Conservation (phyloP, 2,797 vertebrate genomes). For the Chloroceryle amazona region DNA sequence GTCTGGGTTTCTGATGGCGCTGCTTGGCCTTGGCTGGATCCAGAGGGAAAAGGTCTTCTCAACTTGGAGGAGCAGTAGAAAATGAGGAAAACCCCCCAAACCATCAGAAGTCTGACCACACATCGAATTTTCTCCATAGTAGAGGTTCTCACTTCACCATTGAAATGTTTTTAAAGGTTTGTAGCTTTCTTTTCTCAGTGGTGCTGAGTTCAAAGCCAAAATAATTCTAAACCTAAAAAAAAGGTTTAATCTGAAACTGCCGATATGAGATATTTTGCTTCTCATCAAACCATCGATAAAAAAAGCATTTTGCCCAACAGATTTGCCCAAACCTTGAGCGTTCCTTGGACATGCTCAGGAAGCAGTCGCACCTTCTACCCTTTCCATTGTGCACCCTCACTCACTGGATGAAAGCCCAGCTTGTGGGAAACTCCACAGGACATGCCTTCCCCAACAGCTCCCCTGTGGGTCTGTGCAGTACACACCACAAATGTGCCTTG, state of each 20-base stretch:
- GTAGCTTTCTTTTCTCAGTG: background rate
- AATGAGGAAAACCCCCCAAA: background rate
- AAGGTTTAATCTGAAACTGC: background rate
- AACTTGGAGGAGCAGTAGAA: rapidly evolving
- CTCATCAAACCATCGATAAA: background rate
- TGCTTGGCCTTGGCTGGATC: background rate
- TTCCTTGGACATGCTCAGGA: background rate
- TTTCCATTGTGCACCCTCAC: no score
- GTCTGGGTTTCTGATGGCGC: background rate
- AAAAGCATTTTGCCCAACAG: background rate
- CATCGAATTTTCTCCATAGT: background rate
- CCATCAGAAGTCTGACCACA: background rate
- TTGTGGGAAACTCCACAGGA: background rate
- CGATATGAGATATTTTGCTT: background rate
- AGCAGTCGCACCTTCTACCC: background rate
- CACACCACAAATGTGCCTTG: background rate
- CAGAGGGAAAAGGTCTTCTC: background rate
- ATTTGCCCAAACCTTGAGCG: background rate
- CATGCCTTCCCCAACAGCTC: background rate
- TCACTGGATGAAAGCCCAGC: background rate
- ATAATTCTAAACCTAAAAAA: background rate
- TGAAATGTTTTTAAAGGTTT: background rate
- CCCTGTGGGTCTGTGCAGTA: background rate
- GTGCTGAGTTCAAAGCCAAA: background rate
- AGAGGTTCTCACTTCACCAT: background rate